Evolutionary conservation across 2,113 vertebrate genomes (phyloP).

Genomic region (Nibea albiflora): DNA sequence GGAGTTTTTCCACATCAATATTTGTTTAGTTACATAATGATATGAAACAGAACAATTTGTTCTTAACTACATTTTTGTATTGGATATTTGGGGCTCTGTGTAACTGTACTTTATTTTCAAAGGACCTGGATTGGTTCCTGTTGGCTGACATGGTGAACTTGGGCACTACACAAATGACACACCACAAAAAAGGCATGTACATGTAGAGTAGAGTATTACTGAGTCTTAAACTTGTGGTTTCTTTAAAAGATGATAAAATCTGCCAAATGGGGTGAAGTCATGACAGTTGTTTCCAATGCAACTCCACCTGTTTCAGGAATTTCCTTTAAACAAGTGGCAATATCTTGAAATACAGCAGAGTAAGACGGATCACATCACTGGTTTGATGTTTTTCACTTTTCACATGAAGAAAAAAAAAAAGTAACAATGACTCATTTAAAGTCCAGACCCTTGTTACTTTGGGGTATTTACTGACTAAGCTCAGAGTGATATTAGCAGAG

Average conservation of each 20-base stretch:
- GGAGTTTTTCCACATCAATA: slow-evolving; percentile 31
- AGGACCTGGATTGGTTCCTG: slow-evolving; percentile 49
- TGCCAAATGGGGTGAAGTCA: slow-evolving; percentile 64
- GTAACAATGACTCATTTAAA: slow-evolving; percentile 40
- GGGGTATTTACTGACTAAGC: slow-evolving; percentile 45
- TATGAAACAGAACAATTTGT: slow-evolving; percentile 42
- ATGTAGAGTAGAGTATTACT: slow-evolving; percentile 30
- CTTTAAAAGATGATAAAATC: slow-evolving; percentile 47
- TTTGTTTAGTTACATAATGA: slow-evolving; percentile 33
- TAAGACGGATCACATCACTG: slow-evolving; percentile 35
- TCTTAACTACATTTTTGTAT: slow-evolving; percentile 35
- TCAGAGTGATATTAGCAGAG: not conserved
- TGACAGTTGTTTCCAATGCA: slow-evolving; percentile 62
- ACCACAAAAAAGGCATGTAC: slow-evolving; percentile 36
- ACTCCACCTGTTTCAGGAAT: slow-evolving; percentile 68
- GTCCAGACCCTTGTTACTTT: slow-evolving; percentile 22
- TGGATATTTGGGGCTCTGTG: slow-evolving; percentile 32
- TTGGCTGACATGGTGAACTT: slow-evolving; percentile 34
- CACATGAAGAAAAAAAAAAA: slow-evolving; percentile 34
- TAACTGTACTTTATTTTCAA: slow-evolving; percentile 50
- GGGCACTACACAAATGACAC: slow-evolving; percentile 57
- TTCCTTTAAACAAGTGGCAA: slow-evolving; percentile 55
- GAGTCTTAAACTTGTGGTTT: slow-evolving; percentile 54
- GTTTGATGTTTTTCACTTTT: slow-evolving; percentile 42
- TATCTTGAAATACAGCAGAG: slow-evolving; percentile 52